Base-by-base conservation (phyloP, 2,797 vertebrate genomes). In the Anomalospiza imberbis region DNA sequence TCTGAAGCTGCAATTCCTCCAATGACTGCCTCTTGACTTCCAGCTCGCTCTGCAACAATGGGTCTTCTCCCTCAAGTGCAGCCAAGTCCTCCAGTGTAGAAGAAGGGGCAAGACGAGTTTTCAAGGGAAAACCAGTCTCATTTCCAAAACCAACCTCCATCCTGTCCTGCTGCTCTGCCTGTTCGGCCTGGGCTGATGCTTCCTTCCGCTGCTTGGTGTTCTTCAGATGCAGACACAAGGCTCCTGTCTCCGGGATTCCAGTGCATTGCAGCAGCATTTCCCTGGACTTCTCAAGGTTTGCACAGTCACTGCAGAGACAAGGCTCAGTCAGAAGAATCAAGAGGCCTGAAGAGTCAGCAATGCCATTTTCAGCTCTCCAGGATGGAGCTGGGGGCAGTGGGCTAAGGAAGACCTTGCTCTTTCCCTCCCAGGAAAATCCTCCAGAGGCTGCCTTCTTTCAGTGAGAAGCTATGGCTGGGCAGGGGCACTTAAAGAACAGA, bases 1-100 rank as follows among this genome's bases (percentile, higher is more conserved):
- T 96, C 93, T 98, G 98, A 67, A 98, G 94, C 72, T 96, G 97
- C 71, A 98, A 97, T 12, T 98, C 97, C 94, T 99, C 98, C 65
- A 99, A 63, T 8, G 94, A 95, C 95, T 97, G 98, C 95, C 98
- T 96, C 36, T 97, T 92, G 28, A 57, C 58, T 55, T 98, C 88
- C 78, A 99, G 80, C 85, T 99, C 98, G 19, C 94, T 85, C 36
- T 96, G 96, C 14, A 98, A 78, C n/a, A 89, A 71, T 2, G 97
- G 97, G 68, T 98, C 98, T 25, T 98, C 97, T 93, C 98, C 98
- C 96, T 98, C 98, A 75, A 98, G 88, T 50, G 97, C 88, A 28
- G 97, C 90, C 38, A 98, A 97, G 2, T 74, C 95, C 89, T 98
- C 74, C 68, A 63, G 8, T n/a, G n/a, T n/a, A n/a, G n/a, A n/a